Evolutionary conservation across 2,888 invertebrate species (phyloP), one percentile per base, ranked within the genome.

Genomic region (Hypolimnas misippus): DNA sequence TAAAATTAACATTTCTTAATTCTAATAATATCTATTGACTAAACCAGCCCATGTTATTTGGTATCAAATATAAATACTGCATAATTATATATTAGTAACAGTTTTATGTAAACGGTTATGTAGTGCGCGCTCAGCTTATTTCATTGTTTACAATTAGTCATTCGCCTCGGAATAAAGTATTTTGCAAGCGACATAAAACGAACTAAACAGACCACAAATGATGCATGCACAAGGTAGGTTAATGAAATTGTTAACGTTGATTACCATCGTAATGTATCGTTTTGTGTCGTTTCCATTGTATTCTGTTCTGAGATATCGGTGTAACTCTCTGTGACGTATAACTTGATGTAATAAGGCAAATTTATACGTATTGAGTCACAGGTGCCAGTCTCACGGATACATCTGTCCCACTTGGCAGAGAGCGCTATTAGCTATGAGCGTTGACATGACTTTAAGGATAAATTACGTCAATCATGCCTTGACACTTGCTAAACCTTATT

Each of bases 131-230:
- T 46, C 19, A 46, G 44, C 21, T 1, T 21, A 6, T 46, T 46
- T 46, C 19, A 46, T 46, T 19, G 10, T 12, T 46, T 46, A 21
- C 19, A 46, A 46, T 46, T 21, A 46, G 12, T 46, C 44, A 46
- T 46, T 46, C 0, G 10, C 8, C 4, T 6, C 44, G n/a, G 44
- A 46, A 46, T n/a, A 21, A 21, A 19, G 4, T 12, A 46, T 46
- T 12, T 10, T 21, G 44, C 19, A 46, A 46, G 44, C 21, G n/a
- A 4, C 19, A 21, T 6, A n/a, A 38, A 12, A n/a, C 35, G 35
- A 38, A 12, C 4, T n/a, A 38, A 4, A n/a, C 25, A 25, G 5
- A 25, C 25, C 25, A 2, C 25, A n/a, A n/a, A n/a, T n/a, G 12
- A 33, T 33, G 33, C 12, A 33, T 33, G 33, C 33, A 33, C 33